Conservation (phyloP, 2,113 vertebrate species). For the Climacteris rufus region DNA sequence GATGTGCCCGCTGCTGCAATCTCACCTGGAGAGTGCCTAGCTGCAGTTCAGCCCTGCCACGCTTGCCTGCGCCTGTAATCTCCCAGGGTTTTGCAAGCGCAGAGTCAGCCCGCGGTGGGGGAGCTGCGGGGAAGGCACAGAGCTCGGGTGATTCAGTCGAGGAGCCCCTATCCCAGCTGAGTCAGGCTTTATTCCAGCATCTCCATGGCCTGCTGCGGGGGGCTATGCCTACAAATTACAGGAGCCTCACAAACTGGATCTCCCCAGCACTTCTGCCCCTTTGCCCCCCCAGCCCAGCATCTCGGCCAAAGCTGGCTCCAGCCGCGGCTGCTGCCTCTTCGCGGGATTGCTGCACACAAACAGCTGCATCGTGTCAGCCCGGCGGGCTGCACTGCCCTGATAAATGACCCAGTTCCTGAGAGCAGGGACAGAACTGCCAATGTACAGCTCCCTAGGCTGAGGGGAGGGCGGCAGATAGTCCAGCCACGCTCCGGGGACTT, state of each 20-base stretch:
- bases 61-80: neutral
- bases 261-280: neutral
- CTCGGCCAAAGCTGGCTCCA: neutral
- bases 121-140: neutral
- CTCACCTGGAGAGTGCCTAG: neutral
- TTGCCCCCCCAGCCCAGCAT: neutral
- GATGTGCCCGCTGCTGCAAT: neutral
- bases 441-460: neutral
- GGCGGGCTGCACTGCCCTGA: neutral
- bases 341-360: neutral
- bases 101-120: neutral
- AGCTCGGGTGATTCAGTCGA: neutral
- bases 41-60: neutral
- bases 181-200: neutral
- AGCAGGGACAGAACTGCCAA: neutral
- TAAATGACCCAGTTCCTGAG: neutral
- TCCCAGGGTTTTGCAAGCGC: neutral
- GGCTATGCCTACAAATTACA: neutral
- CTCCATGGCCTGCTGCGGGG: neutral
- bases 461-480: neutral
- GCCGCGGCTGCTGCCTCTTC: neutral
- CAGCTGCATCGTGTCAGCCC: neutral
- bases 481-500: neutral
- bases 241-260: neutral
- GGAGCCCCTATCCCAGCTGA: neutral